Percentiles rank a stretch among this genome's conserved stretches.
Evolutionary conservation across 2,797 vertebrate species (phyloP).

Genomic region (Spatula versicolor): DNA sequence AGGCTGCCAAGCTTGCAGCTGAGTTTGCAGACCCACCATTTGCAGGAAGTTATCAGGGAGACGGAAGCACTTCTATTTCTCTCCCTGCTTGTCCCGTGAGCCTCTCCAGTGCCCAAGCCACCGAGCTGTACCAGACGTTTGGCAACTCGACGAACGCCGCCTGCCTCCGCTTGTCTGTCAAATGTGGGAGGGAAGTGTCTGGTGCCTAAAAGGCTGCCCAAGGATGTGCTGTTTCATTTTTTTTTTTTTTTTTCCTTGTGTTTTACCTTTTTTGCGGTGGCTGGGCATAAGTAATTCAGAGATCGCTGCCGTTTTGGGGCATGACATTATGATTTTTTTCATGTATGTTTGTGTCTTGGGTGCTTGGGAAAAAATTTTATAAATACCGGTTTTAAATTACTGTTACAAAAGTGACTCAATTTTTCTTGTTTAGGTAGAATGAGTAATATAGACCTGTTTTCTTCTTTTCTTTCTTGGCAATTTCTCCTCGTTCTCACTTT

Average conservation of each 20-base stretch:
- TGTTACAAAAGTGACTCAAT: neutral
- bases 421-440: neutral
- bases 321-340: neutral
- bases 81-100: neutral
- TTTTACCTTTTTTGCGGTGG: slow-evolving; percentile 8
- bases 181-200: neutral
- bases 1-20: neutral
- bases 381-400: slow-evolving; percentile 21
- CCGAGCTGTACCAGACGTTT: neutral
- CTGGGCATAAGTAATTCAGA: neutral
- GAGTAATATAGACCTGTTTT: neutral
- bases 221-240: neutral
- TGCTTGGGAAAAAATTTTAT: neutral
- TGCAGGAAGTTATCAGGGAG: neutral
- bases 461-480: neutral
- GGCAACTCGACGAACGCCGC: neutral
- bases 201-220: slow-evolving; percentile 8
- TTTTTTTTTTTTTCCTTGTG: neutral
- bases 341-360: neutral
- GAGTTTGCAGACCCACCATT: neutral
- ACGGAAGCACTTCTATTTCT: neutral
- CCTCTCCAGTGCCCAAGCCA: neutral
- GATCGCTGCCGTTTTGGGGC: neutral
- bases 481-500: neutral
- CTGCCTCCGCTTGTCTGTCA: neutral